Percentiles rank a stretch among this genome's conserved stretches.
Evolutionary conservation across 2,888 invertebrate species (phyloP).

Genomic region (Dusona sp.): DNA sequence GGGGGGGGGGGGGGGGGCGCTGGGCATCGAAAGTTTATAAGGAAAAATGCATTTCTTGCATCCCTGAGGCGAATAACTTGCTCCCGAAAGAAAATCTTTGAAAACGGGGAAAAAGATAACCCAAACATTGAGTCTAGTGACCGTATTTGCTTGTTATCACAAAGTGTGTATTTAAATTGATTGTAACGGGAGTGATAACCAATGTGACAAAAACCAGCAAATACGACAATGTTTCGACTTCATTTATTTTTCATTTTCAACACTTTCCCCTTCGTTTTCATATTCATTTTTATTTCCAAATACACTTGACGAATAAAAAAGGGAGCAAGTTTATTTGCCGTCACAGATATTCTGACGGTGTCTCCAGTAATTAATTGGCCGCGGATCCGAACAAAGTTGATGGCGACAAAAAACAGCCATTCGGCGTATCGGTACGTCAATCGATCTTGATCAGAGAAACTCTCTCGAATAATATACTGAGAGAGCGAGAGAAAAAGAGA

Average conservation of each 20-base stretch:
- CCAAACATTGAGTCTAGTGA: not conserved
- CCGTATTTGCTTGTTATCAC: not conserved
- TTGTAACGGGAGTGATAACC: not conserved
- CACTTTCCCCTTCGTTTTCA: not conserved
- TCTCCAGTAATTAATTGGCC: not conserved
- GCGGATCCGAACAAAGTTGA: slow-evolving; percentile 35
- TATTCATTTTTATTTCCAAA: not conserved
- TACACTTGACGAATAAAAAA: not conserved
- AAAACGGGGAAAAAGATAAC: not conserved
- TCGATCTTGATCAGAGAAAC: slow-evolving; percentile 23
- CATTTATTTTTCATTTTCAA: not conserved
- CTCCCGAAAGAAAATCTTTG: not conserved
- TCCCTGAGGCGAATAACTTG: not conserved
- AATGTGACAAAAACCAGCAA: not conserved
- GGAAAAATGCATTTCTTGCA: not conserved
- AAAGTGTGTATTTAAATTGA: not conserved
- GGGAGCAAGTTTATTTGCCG: slow-evolving; percentile 30
- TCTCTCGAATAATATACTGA: slow-evolving; percentile 30
- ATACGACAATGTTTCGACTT: not conserved
- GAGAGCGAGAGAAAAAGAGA: not conserved
- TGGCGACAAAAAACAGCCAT: slow-evolving; percentile 33
- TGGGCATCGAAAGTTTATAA: not conserved
- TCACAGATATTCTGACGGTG: not conserved
- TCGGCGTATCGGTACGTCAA: slow-evolving; percentile 1
- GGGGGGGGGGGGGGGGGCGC: too few species aligned